Conservation (phyloP, 2,797 vertebrate genomes). For the Karalla daura region DNA sequence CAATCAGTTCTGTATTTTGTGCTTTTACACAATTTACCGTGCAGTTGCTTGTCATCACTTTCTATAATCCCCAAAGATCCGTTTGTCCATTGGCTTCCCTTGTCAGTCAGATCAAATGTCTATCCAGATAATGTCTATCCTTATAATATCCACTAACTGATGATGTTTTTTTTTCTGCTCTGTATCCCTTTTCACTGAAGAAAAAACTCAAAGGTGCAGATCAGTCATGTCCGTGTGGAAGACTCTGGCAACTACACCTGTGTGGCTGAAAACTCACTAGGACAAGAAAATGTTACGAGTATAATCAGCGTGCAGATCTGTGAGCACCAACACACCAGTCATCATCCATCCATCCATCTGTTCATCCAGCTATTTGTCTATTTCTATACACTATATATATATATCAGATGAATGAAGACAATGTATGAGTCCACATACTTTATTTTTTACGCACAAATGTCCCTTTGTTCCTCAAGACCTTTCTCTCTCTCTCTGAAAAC, state of each 20-base stretch:
- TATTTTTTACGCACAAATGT: background rate
- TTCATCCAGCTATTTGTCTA: background rate
- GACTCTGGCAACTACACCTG: conserved; percentile 97
- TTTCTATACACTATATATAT: too few species aligned
- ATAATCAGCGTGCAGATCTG: conserved; percentile 94
- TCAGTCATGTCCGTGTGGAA: conserved; percentile 92
- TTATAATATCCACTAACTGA: conserved; percentile 13
- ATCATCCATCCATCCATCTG: conserved; percentile 13
- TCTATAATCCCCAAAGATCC: background rate
- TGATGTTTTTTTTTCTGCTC: conserved; percentile 28
- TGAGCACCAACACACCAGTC: conserved; percentile 77
- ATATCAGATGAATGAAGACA: background rate
- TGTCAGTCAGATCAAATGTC: background rate
- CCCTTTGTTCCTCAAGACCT: background rate
- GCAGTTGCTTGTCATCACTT: background rate
- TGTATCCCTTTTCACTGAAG: conserved; percentile 72
- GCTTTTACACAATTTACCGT: background rate
- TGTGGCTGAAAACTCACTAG: conserved; percentile 93
- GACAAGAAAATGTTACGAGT: conserved; percentile 91
- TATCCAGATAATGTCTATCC: conserved; percentile 15
- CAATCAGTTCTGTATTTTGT: background rate
- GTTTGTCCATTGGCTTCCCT: conserved; percentile 1
- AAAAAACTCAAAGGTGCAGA: conserved; percentile 97
- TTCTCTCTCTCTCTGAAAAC: background rate
- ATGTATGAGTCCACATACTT: background rate